Evolutionary conservation across 2,888 invertebrate species (phyloP).

Genomic region (Atherix ibis): DNA sequence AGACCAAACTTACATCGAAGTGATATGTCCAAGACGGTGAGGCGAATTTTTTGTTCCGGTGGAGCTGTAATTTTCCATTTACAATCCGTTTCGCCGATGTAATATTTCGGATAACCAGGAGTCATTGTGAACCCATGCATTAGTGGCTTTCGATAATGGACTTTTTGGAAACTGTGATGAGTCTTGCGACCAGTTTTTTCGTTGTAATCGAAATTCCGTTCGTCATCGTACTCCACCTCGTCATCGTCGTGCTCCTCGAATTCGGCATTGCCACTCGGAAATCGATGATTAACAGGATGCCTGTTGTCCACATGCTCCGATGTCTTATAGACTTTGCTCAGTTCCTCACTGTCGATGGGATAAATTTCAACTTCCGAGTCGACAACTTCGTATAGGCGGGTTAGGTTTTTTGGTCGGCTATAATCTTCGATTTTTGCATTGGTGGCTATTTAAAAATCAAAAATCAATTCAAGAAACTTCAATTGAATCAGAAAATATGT

Average conservation of each 20-base stretch:
- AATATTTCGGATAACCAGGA: slow-evolving; percentile 61
- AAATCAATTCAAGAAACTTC: too few species aligned
- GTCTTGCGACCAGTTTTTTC: neutral
- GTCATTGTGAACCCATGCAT: slow-evolving; percentile 46
- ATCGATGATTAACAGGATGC: too few species aligned
- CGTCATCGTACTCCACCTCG: slow-evolving; percentile 1
- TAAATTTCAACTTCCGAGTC: neutral
- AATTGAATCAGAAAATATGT: too few species aligned
- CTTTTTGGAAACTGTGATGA: slow-evolving; percentile 15
- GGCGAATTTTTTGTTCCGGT: slow-evolving; percentile 44
- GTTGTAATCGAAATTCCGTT: too few species aligned
- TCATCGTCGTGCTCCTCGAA: neutral
- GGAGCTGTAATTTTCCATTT: slow-evolving; percentile 48
- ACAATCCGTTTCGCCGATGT: slow-evolving; percentile 48
- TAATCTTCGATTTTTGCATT: too few species aligned
- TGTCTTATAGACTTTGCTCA: too few species aligned
- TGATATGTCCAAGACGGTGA: slow-evolving; percentile 53
- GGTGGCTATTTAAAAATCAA: too few species aligned
- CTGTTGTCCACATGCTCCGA: too few species aligned
- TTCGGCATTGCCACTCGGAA: neutral
- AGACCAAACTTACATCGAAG: slow-evolving; percentile 40
- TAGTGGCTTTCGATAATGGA: slow-evolving; percentile 14
- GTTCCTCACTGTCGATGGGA: neutral
- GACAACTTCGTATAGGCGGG: neutral
- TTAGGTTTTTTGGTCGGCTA: too few species aligned